A percentile compares a stretch with the other conserved stretches of the same genome.
phyloP scores from a whole-genome alignment of 1,140 invertebrate genomes.

The Anastrepha obliqua region DNA sequence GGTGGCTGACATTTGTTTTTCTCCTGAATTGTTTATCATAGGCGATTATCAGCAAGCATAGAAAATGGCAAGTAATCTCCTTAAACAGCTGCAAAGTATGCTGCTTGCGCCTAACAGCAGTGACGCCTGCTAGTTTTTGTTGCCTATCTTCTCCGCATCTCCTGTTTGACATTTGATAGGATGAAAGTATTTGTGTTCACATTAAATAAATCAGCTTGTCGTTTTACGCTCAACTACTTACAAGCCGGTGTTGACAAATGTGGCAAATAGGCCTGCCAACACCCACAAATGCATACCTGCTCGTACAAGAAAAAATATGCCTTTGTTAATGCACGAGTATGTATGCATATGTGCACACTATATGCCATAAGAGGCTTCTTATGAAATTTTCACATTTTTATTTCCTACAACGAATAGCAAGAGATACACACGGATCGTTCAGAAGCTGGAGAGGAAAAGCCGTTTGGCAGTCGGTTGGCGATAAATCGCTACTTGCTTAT shows the following conservation, averaged over 20 bases:
- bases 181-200: neutral
- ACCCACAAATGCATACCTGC: neutral
- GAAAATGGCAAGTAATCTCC: neutral
- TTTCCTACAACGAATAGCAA: neutral
- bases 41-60: neutral
- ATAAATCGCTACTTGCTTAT: neutral
- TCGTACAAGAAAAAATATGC: neutral
- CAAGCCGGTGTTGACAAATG: constrained; percentile 50
- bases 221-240: constrained; percentile 22
- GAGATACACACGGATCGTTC: neutral
- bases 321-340: neutral
- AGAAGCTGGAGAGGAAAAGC: neutral
- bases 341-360: neutral
- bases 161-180: neutral
- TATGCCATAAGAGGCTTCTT: neutral
- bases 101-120: neutral
- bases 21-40: neutral
- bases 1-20: neutral
- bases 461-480: constrained; percentile 7
- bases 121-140: neutral
- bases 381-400: neutral
- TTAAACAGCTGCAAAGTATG: neutral
- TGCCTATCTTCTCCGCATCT: neutral
- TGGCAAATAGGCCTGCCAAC: constrained; percentile 4
- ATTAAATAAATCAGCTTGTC: constrained; percentile 50